Evolutionary conservation across 2,797 vertebrate genomes (phyloP).

Genomic region (Halcyon leucocephala): DNA sequence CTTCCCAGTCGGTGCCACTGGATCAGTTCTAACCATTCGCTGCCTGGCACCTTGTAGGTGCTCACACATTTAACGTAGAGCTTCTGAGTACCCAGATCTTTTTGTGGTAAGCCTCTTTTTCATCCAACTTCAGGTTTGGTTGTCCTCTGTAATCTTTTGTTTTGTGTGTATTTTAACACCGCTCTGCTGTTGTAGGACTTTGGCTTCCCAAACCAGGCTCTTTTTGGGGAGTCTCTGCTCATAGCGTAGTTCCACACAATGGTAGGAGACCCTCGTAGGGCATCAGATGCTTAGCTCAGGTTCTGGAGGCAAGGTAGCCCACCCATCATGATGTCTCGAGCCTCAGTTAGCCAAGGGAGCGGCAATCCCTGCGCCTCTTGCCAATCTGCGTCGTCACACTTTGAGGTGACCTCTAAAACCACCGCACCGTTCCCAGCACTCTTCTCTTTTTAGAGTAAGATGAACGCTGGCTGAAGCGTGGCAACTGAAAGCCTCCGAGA

Average conservation of each 20-base stretch:
- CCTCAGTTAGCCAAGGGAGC: not conserved
- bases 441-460: conserved; percentile 39
- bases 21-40: not conserved
- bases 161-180: not conserved
- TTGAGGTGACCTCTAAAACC: not conserved
- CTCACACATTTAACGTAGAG: not conserved
- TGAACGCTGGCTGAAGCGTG: not conserved
- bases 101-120: conserved; percentile 5
- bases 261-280: conserved; percentile 23
- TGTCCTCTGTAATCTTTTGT: not conserved
- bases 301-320: not conserved
- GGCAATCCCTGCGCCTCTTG: not conserved
- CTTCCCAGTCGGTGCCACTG: not conserved
- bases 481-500: not conserved
- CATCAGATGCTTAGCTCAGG: conserved; percentile 6
- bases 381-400: not conserved
- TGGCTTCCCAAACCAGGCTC: not conserved
- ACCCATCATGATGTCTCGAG: not conserved
- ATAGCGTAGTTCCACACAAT: not conserved
- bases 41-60: not conserved
- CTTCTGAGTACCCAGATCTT: conserved; percentile 10
- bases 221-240: not conserved
- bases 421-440: conserved; percentile 14
- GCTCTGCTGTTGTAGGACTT: not conserved
- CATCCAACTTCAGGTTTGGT: not conserved